Base-by-base conservation (phyloP, 2,797 vertebrate species). In the Micromesistius poutassou region DNA sequence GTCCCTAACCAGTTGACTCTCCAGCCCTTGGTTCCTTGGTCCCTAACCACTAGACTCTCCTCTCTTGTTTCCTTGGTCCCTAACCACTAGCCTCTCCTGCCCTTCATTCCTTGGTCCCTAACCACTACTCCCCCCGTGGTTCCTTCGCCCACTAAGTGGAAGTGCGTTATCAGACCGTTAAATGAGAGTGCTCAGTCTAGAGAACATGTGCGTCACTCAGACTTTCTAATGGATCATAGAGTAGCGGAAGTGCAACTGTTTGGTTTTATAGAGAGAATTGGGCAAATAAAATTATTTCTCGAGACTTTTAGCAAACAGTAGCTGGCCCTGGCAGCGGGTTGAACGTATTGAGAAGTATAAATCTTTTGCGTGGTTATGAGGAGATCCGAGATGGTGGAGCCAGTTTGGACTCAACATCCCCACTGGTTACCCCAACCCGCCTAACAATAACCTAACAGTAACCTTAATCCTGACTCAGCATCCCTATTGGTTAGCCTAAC, bases 301-400 rank as follows among this genome's bases (percentile, higher is more conserved):
- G 25, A 12, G 55, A 62, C 62, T 68, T 68, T 68, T 68, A 68
- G 62, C n/a, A 68, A 62, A 62, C 55, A 62, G 55, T 25, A 62
- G n/a, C 55, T 2, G n/a, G 22, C 55, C 55, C 22, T 62, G 22
- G 55, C 0, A 62, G 22, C n/a, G 6, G 6, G 7, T 62, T 62
- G n/a, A 6, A 62, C 55, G 12, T 9, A 62, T 62, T 22, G 3
- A 3, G 14, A 50, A 22, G 9, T 38, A 38, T 38, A 55, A 55
- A 55, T 0, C 14, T 55, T 1, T 46, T 35, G 5, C 33, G 5
- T 35, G 33, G 33, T 35, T 35, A 35, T 0, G 33, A 35, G 33
- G 33, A 35, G n/a, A n/a, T n/a, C n/a, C n/a, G n/a, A n/a, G 33
- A 7, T 35, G 33, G 19, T 66, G 55, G 19, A 66, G n/a, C 33